A percentile compares a stretch with the other conserved stretches of the same genome.
These are phyloP conservation scores for Pantherophis vulpinus DNA, from an alignment of 2,797 vertebrate species.

Conservation along the genomic window DNA sequence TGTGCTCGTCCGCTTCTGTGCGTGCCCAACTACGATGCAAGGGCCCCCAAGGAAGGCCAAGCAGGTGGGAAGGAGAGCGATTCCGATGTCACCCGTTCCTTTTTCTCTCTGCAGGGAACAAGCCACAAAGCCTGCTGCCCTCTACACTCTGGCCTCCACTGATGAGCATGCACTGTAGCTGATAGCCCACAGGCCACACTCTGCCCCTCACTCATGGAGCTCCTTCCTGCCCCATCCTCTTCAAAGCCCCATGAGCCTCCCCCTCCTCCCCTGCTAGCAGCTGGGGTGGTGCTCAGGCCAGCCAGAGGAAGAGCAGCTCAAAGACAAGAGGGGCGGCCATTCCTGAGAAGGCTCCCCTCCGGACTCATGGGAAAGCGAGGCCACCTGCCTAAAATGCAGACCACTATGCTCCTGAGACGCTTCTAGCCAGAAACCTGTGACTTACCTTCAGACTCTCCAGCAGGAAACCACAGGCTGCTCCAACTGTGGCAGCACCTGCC, in stretches of 20 bases:
- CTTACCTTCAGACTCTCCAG: neutral
- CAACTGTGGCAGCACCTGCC: neutral
- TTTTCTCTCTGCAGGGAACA: neutral
- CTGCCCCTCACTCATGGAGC: neutral
- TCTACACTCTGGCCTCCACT: constrained; percentile 54
- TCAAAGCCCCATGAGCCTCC: too few species aligned
- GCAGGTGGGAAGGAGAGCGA: neutral
- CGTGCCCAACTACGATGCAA: fast-evolving
- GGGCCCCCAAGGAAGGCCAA: fast-evolving
- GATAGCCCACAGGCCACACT: too few species aligned
- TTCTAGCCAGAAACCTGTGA: neutral
- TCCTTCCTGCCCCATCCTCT: neutral
- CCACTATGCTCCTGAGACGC: neutral
- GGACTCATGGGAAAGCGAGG: neutral
- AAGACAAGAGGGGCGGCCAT: neutral
- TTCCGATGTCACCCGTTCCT: fast-evolving
- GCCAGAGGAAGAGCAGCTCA: neutral
- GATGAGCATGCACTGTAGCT: constrained; percentile 14
- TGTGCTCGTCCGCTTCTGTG: neutral
- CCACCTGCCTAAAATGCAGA: neutral
- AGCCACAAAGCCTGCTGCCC: constrained; percentile 56
- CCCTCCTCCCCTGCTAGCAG: neutral
- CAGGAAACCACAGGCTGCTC: neutral
- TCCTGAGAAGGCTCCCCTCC: neutral
- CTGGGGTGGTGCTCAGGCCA: neutral